Base-by-base conservation (phyloP, 2,113 vertebrate genomes). In the Melanotaenia duboulayi region DNA sequence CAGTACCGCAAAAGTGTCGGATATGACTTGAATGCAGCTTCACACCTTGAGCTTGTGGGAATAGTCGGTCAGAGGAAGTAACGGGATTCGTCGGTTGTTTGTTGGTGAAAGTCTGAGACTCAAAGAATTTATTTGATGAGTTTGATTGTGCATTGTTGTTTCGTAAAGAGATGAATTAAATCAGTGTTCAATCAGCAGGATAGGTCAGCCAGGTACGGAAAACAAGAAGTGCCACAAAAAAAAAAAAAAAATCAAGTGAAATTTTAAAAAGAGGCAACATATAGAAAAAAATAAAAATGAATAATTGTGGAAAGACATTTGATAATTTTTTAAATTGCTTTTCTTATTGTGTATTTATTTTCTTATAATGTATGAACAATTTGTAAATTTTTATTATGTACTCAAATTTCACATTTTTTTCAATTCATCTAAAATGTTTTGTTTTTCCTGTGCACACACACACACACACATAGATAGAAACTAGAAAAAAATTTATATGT, bases 131-230 rank as follows among this genome's bases (percentile, higher is more conserved):
- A 67, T 50, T 54, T 44, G 59, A 86, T 59, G 48, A 76, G 65
- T 82, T 64, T 78, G n/a, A 77, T 66, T 71, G 79, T 61, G 78
- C 75, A 35, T 79, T 44, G 70, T 61, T 77, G 60, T 65, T 60
- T 22, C 40, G 74, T 79, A 88, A 84, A 86, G 81, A 72, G 72
- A 75, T 78, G 16, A 10, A 51, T 14, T 20, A 22, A 7, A 23
- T 65, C 11, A 44, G 48, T 46, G 65, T 73, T 68, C 49, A 12
- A 60, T 78, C 56, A 79, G 61, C 57, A 71, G 61, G 51, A 76
- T 39, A 7, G 48, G 46, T 56, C 24, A 62, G 59, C 65, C 35
- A 50, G 37, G 60, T 49, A 35, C 7, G 28, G 51, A 66, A 52
- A 12, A 13, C 23, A 37, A 25, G 22, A 56, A n/a, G 48, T 56